Base-by-base conservation (phyloP, 2,113 vertebrate species). In the Bostrychus sinensis region DNA sequence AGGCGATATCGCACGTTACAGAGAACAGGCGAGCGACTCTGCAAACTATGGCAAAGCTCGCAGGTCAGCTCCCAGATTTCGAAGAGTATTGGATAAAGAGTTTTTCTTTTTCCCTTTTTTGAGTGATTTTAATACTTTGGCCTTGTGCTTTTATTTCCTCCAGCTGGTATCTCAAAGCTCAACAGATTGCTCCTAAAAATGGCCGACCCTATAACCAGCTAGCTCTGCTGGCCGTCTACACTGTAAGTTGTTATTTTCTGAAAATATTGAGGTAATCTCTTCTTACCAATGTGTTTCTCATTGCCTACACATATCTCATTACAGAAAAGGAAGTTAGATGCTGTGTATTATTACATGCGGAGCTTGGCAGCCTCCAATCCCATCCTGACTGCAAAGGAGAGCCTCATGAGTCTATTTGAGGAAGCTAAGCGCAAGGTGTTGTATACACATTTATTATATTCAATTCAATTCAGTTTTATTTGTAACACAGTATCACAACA, bases 331-430 rank as follows among this genome's bases (percentile, higher is more conserved):
- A 99, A 99, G 87, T 88, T 99, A 85, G 97, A 99, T 85, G 97
- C 97, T 19, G 97, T 99, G 1, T 99, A 98, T 91, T 99, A 98
- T 66, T 99, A 99, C 80, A 98, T 99, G 97, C 95, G 97, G 42
- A 99, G 97, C 70, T 90, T 99, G 90, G 96, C 97, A 37, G 97
- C 95, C 13, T 98, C 97, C 86, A 99, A 99, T 84, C 96, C 97
- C 56, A 99, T 99, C 83, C 93, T 99, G 69, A 98, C 97, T 12
- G 97, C 97, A 66, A 98, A 96, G 82, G 97, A 99, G 85, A 99
- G 97, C 81, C 92, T 99, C 43, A 98, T 97, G 95, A 98, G 96
- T 42, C 94, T 99, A 53, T 99, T 99, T 81, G 97, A 99, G 78
- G 97, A 99, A 89, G 96, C 95, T n/a, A 99, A 98, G 75, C 94